Conservation (phyloP, 2,113 vertebrate genomes). For the Rattus norvegicus region DNA sequence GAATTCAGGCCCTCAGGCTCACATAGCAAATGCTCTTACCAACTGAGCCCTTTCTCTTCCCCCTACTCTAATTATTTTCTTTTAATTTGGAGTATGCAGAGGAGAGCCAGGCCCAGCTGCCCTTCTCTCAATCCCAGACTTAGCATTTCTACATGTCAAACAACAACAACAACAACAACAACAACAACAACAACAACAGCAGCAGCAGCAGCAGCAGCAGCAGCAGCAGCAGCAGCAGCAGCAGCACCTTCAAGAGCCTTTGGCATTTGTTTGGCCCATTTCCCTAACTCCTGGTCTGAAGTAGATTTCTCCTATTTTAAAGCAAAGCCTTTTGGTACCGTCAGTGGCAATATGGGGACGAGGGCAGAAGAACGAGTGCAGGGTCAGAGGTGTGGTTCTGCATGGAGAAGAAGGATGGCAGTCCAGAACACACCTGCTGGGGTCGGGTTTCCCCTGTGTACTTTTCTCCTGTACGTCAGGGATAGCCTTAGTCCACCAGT, state of each 20-base stretch:
- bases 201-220: neutral
- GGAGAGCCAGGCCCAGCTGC: neutral
- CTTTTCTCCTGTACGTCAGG: neutral
- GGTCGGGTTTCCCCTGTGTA: neutral
- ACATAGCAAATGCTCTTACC: neutral
- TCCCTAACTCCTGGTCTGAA: constrained; percentile 22
- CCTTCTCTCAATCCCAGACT: neutral
- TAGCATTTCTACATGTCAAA: neutral
- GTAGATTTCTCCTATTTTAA: constrained; percentile 52
- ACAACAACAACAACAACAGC: too few relatives aligned
- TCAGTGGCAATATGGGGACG: neutral
- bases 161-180: neutral
- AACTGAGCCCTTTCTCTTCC: neutral
- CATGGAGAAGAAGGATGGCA: neutral
- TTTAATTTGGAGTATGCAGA: too few relatives aligned
- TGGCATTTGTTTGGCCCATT: constrained; percentile 37
- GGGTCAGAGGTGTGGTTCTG: neutral
- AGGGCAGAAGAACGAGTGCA: neutral
- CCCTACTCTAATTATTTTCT: neutral
- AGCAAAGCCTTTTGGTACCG: neutral
- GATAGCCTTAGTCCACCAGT: neutral
- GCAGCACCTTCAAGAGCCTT: neutral
- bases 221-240: neutral
- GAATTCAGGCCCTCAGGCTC: neutral
- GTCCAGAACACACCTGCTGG: neutral